phyloP scores from a whole-genome alignment of 1,140 invertebrate species.

The Gryllus bimaculatus region DNA sequence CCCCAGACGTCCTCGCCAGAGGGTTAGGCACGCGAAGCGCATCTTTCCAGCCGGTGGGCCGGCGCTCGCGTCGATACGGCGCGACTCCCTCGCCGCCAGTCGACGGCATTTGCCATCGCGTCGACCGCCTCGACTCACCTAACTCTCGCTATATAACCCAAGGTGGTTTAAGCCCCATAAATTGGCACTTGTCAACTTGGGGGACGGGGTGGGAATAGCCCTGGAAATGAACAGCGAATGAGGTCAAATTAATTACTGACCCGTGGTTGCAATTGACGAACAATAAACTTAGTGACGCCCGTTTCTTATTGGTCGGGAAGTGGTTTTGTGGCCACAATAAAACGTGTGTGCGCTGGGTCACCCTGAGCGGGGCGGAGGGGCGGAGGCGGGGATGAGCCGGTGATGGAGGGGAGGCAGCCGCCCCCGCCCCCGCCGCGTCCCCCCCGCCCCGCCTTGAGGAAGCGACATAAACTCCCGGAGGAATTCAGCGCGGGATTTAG shows the following conservation, averaged over 20 bases:
- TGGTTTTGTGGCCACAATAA: conserved; percentile 9
- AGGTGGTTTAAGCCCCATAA: not conserved
- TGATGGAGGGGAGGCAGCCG: too few relatives aligned
- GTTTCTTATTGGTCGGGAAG: conserved; percentile 11
- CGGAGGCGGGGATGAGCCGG: too few relatives aligned
- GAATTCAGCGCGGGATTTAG: too few relatives aligned
- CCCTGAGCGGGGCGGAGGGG: not conserved
- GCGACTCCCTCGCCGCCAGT: not conserved
- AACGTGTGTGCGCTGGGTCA: conserved; percentile 7
- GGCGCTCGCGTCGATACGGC: not conserved
- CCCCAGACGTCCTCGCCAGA: too few relatives aligned
- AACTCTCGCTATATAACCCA: not conserved
- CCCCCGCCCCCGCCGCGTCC: too few relatives aligned
- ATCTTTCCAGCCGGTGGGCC: too few relatives aligned
- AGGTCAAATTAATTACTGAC: conserved; percentile 20
- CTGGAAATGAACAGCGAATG: not conserved
- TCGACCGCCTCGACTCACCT: not conserved
- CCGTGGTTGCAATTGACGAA: conserved; percentile 16
- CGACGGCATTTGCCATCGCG: too few relatives aligned
- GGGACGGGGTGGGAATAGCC: not conserved
- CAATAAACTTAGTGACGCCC: conserved; percentile 9
- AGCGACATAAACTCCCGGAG: too few relatives aligned
- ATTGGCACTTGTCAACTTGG: not conserved
- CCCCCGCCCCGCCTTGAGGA: too few relatives aligned
- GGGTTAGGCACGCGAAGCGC: too few relatives aligned